phyloP scores from a whole-genome alignment of 2,797 vertebrate species.

The Paedocypris micromegethes region DNA sequence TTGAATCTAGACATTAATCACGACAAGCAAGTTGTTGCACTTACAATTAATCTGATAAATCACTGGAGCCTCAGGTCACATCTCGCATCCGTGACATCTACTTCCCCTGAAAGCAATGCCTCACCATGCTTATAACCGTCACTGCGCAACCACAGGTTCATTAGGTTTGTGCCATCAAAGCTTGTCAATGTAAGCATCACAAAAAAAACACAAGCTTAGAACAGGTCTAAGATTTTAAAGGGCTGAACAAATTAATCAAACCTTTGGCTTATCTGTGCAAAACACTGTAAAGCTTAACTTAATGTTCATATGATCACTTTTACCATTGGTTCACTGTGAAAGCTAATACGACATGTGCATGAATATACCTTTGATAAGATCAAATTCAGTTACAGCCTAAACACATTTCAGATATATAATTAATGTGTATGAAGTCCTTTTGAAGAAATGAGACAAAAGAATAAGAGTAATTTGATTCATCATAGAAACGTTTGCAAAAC shows the following conservation, averaged over 20 bases:
- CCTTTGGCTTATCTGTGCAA: constrained; percentile 3
- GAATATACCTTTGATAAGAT: constrained; percentile 3
- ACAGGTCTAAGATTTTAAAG: constrained; percentile 14
- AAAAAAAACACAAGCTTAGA: constrained; percentile 4
- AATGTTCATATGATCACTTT: no score
- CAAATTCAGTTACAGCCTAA: not conserved
- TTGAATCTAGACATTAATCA: no score
- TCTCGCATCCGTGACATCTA: constrained; percentile 21
- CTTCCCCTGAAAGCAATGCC: constrained; percentile 5
- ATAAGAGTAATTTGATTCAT: not conserved
- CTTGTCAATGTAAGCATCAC: constrained; percentile 11
- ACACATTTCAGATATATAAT: not conserved
- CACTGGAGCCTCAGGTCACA: not conserved
- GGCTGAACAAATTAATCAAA: constrained; percentile 17
- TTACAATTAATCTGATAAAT: constrained; percentile 8
- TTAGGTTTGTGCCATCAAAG: constrained; percentile 2
- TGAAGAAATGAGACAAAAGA: no score
- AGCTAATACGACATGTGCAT: not conserved
- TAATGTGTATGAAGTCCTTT: no score
- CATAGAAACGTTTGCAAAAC: constrained; percentile 2
- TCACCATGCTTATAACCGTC: not conserved
- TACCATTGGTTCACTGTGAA: not conserved
- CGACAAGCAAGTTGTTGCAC: no score
- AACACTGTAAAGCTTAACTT: constrained; percentile 4
- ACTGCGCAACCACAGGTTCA: constrained; percentile 11